A percentile compares a stretch with the other conserved stretches of the same genome.
Evolutionary conservation across 2,888 invertebrate genomes (phyloP).

Genomic region (Polyommatus icarus): DNA sequence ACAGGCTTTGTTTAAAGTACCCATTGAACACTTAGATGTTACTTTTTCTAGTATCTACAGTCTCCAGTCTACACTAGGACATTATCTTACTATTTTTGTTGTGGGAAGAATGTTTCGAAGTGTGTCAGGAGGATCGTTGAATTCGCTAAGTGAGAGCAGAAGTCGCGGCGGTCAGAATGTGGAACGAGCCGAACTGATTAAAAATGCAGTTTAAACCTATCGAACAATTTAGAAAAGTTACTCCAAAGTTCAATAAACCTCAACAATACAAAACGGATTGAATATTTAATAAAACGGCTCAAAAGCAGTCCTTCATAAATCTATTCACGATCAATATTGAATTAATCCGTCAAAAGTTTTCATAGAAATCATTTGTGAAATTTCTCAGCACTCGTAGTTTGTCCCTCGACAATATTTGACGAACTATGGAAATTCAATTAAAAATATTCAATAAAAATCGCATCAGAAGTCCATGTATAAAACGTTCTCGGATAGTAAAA

Average conservation of each 20-base stretch:
- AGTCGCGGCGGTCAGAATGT: constrained; percentile 6
- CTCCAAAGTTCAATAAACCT: neutral
- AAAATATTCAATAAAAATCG: constrained; percentile 3
- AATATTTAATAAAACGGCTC: neutral
- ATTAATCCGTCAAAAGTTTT: neutral
- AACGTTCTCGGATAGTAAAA: constrained; percentile 25
- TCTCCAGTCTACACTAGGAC: neutral
- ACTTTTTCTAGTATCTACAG: neutral
- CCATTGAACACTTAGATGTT: too few relatives aligned
- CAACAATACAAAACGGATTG: neutral
- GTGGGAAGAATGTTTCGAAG: neutral
- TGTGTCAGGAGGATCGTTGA: neutral
- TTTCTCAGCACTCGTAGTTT: neutral
- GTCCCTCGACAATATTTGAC: neutral
- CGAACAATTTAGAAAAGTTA: constrained; percentile 9
- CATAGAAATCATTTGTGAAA: constrained; percentile 5
- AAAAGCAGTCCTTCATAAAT: neutral
- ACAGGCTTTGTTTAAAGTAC: too few relatives aligned
- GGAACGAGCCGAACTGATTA: constrained; percentile 13
- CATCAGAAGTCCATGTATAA: constrained; percentile 10
- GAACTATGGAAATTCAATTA: neutral
- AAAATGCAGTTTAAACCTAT: neutral
- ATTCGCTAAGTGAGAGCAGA: constrained; percentile 1
- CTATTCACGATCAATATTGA: neutral
- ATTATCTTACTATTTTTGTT: neutral